phyloP scores from a whole-genome alignment of 1,140 invertebrate genomes.

The Sitophilus oryzae region DNA sequence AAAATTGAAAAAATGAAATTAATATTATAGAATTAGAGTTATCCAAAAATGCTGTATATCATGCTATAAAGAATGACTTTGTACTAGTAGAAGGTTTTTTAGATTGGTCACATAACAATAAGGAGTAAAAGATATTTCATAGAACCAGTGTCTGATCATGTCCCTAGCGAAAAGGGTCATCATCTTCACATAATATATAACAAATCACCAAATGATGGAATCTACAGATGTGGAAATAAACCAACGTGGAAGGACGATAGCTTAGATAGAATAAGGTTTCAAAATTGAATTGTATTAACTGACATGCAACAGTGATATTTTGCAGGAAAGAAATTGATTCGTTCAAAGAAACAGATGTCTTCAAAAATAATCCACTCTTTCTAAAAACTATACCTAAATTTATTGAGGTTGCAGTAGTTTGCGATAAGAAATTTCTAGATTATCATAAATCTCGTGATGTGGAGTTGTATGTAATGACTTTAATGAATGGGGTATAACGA shows the following conservation, averaged over 20 bases:
- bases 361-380: too few species aligned
- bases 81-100: slow-evolving; percentile 2
- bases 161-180: slow-evolving; percentile 44
- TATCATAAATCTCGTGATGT: slow-evolving; percentile 55
- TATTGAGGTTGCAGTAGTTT: slow-evolving; percentile 59
- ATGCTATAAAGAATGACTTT: too few species aligned
- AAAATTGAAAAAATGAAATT: too few species aligned
- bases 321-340: too few species aligned
- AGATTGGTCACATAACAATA: slow-evolving; percentile 48
- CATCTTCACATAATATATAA: slow-evolving; percentile 49
- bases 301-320: too few species aligned
- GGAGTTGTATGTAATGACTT: slow-evolving; percentile 59
- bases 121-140: slow-evolving; percentile 46
- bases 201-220: slow-evolving; percentile 24
- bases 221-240: slow-evolving; percentile 21
- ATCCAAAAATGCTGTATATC: too few species aligned
- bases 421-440: slow-evolving; percentile 59
- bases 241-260: neutral
- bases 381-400: slow-evolving; percentile 49
- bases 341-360: too few species aligned
- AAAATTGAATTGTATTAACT: too few species aligned
- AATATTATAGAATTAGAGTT: too few species aligned
- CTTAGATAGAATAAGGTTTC: too few species aligned
- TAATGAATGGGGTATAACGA: slow-evolving; percentile 70
- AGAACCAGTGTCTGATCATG: slow-evolving; percentile 45